These are phyloP conservation scores for Lophotriccus pileatus DNA, from an alignment of 2,797 vertebrate genomes.

Conservation along the genomic window DNA sequence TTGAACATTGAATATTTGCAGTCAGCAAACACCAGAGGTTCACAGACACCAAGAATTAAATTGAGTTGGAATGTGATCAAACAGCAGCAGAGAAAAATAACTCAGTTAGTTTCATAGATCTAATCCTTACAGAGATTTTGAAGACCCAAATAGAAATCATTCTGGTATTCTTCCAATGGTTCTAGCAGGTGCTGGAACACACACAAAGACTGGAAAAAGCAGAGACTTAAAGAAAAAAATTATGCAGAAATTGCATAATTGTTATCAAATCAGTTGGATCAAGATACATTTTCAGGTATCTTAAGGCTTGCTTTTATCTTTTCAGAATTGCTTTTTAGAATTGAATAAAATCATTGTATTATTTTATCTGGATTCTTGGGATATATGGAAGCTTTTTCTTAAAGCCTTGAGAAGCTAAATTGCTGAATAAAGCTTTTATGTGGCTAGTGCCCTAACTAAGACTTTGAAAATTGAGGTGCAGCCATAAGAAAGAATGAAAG, in stretches of 20 bases:
- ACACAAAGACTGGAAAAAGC: too few species aligned
- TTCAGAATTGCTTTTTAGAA: too few species aligned
- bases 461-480: background rate
- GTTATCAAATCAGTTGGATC: too few species aligned
- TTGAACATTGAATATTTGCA: background rate
- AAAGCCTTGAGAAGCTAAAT: background rate
- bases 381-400: background rate
- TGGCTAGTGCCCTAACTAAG: background rate
- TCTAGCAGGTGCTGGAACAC: too few species aligned
- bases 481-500: background rate
- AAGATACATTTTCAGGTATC: too few species aligned
- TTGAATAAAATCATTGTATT: too few species aligned
- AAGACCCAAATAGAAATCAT: background rate
- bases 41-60: background rate
- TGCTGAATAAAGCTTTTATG: background rate
- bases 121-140: background rate
- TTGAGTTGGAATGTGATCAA: background rate
- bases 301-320: too few species aligned
- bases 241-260: too few species aligned
- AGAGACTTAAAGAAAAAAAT: too few species aligned
- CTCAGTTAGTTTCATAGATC: background rate
- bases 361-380: too few species aligned
- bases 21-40: background rate
- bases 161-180: too few species aligned
- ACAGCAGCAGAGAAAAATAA: background rate